Percentiles rank a stretch among this genome's conserved stretches.
phyloP scores from a whole-genome alignment of 1,140 invertebrate genomes.

The Philotrypesis tridentata region DNA sequence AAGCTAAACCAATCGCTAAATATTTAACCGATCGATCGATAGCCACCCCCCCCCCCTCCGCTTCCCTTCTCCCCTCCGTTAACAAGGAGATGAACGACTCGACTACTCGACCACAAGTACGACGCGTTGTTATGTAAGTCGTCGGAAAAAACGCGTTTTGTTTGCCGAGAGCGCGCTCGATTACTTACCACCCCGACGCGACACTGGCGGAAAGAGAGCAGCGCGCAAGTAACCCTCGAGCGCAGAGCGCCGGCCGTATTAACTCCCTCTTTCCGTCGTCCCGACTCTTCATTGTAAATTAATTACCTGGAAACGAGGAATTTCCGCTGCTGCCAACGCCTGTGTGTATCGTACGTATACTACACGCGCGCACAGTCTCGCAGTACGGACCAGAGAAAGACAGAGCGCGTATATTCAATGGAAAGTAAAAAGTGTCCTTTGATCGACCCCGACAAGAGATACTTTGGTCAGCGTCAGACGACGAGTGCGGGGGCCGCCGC shows the following conservation, averaged over 20 bases:
- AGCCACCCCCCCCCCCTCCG: too few species aligned
- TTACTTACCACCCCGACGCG: conserved; percentile 19
- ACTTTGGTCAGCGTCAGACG: conserved; percentile 44
- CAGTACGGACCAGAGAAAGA: neutral
- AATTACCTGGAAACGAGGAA: conserved; percentile 75
- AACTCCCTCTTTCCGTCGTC: conserved; percentile 58
- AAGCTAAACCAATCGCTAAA: conserved; percentile 6
- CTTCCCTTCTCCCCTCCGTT: too few species aligned
- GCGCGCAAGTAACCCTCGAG: conserved; percentile 66
- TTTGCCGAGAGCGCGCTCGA: conserved; percentile 1
- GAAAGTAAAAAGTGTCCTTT: conserved; percentile 70
- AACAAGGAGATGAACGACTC: too few species aligned
- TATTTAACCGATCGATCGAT: conserved; percentile 19
- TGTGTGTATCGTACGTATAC: neutral
- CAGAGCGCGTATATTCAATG: conserved; percentile 60
- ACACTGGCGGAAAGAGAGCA: conserved; percentile 50
- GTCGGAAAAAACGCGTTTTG: conserved; percentile 22
- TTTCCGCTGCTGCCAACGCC: conserved; percentile 64
- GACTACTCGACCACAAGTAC: too few species aligned
- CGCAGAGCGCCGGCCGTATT: neutral
- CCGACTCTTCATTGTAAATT: conserved; percentile 73
- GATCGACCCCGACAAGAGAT: conserved; percentile 58
- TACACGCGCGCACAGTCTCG: neutral
- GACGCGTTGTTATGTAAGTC: too few species aligned
- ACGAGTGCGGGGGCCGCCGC: neutral